phyloP scores from a whole-genome alignment of 2,113 vertebrate genomes.

The Potamarius usumacintae region DNA sequence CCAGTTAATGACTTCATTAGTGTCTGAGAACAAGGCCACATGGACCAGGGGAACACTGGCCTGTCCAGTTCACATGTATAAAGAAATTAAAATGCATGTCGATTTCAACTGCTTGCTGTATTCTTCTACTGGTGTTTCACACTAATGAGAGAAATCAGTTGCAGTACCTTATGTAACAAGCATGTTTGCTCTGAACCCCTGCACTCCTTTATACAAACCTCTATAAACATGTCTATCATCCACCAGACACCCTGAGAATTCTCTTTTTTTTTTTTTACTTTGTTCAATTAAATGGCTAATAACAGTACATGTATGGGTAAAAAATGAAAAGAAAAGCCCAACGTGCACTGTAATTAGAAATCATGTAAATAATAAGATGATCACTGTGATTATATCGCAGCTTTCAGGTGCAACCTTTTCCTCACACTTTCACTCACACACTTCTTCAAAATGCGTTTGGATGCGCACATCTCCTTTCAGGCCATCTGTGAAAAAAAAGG shows the following conservation, averaged over 20 bases:
- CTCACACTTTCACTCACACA: neutral
- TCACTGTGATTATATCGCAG: neutral
- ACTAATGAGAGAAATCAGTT: conserved; percentile 22
- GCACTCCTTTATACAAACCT: neutral
- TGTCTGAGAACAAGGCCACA: conserved; percentile 17
- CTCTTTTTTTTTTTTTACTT: neutral
- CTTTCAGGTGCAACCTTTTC: neutral
- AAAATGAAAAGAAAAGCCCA: neutral
- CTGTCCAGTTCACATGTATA: conserved; percentile 14
- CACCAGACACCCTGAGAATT: neutral
- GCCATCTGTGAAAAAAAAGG: neutral
- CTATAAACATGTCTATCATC: neutral
- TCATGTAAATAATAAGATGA: neutral
- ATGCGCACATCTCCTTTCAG: neutral
- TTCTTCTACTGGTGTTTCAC: conserved; percentile 4
- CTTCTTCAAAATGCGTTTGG: neutral
- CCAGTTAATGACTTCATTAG: conserved; percentile 53
- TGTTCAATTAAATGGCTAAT: neutral
- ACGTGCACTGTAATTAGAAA: neutral
- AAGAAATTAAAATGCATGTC: conserved; percentile 44
- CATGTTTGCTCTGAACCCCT: conserved; percentile 11
- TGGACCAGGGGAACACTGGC: conserved; percentile 17
- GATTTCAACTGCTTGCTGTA: neutral
- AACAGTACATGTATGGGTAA: neutral
- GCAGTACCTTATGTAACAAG: conserved; percentile 32